Evolutionary conservation across 2,113 vertebrate genomes (phyloP), one percentile per base, ranked within the genome.

Genomic region (Cathartes aura): DNA sequence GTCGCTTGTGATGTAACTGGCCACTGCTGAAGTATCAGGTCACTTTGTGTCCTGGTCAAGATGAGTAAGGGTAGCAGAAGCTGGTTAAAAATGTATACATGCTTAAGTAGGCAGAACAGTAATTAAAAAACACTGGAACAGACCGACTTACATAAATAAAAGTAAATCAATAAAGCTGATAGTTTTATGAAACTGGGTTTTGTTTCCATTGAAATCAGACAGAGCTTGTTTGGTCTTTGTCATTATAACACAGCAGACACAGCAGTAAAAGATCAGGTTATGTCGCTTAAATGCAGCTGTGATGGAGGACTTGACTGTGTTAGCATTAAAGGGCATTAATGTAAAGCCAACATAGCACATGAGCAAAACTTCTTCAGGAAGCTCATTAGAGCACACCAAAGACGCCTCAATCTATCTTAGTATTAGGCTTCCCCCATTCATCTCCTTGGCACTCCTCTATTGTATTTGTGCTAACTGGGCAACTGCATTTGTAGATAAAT

Each of bases 341-440:
- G 23, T 17, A 87, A 70, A 62, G 55, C 14, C 14, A 47, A 24
- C 18, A 23, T 0, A 27, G 34, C 14, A 55, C 6, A 22, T 1
- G 4, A 71, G 11, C 12, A 70, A n/a, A 87, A 53, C 42, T 38
- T 58, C 27, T 14, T 42, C 36, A 67, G 30, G 20, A 79, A 59
- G n/a, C 8, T 75, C 10, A 11, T 13, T 9, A 9, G 15, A 60
- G 22, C 19, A 19, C 5, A 53, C 19, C 11, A 17, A 72, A 17
- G 32, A 21, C 4, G 3, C 11, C 32, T 29, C 15, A 32, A 45
- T 34, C 32, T 23, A 17, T 7, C 5, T 74, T 34, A 73, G 36
- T 23, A 9, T 58, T 32, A 38, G n/a, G 18, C 32, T 71, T 71
- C 22, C 7, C 2, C 3, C 0, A 2, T n/a, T 45, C 8, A 47